phyloP scores from a whole-genome alignment of 2,888 invertebrate genomes.

The Psylliodes chrysocephalus region DNA sequence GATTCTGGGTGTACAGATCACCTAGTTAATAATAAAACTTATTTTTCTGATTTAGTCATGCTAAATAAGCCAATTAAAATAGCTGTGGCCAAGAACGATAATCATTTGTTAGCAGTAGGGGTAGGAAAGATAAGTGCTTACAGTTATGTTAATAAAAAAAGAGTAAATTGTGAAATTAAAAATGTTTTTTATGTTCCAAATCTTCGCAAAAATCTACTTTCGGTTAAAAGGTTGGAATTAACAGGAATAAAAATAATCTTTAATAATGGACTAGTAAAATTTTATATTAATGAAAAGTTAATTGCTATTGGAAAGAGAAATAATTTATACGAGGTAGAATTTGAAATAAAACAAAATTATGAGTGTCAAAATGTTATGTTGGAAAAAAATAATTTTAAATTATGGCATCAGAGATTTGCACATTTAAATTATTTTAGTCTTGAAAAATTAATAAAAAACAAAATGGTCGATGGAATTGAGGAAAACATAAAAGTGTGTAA shows the following conservation, averaged over 20 bases:
- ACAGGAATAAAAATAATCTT: constrained; percentile 28
- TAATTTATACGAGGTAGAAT: constrained; percentile 41
- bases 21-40: too few species aligned
- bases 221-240: constrained; percentile 35
- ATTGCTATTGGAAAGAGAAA: constrained; percentile 29
- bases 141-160: too few species aligned
- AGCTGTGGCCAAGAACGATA: not conserved
- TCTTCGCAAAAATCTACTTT: too few species aligned
- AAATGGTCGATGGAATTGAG: not conserved
- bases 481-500: constrained; percentile 20
- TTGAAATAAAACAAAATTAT: not conserved
- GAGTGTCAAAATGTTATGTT: not conserved
- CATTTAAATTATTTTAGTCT: constrained; percentile 18
- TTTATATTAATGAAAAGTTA: constrained; percentile 26
- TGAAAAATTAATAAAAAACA: constrained; percentile 9
- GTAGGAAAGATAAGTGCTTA: not conserved
- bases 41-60: too few species aligned
- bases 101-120: too few species aligned
- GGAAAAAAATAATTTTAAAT: not conserved
- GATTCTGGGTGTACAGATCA: too few species aligned
- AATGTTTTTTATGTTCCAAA: too few species aligned
- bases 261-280: constrained; percentile 29
- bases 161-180: too few species aligned
- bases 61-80: too few species aligned
- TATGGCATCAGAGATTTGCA: constrained; percentile 16